These are phyloP conservation scores for Austrofundulus limnaeus DNA, from an alignment of 2,113 vertebrate species.

Conservation along the genomic window DNA sequence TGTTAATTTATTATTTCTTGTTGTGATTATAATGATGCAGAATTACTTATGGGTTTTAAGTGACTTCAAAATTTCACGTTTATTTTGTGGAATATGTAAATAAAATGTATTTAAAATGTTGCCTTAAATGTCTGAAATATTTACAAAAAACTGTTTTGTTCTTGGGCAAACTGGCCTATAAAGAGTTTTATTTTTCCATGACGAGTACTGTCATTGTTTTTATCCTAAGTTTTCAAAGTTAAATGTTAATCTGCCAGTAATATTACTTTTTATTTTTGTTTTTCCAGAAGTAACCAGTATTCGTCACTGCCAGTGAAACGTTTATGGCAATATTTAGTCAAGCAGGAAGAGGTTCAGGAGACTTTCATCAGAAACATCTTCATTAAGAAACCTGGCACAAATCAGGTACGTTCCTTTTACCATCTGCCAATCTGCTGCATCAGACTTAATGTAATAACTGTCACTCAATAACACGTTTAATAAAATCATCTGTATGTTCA, in stretches of 20 bases:
- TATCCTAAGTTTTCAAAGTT: too few species aligned
- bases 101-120: too few species aligned
- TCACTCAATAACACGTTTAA: conserved; percentile 48
- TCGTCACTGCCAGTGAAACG: conserved; percentile 88
- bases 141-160: too few species aligned
- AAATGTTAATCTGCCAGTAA: too few species aligned
- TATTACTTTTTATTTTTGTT: too few species aligned
- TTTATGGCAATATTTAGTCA: conserved; percentile 95
- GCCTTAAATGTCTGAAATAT: too few species aligned
- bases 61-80: not conserved
- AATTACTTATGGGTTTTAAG: not conserved
- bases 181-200: not conserved
- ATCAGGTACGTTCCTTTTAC: conserved; percentile 80
- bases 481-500: conserved; percentile 31
- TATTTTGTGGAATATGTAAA: not conserved
- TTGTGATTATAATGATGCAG: not conserved
- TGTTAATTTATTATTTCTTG: not conserved
- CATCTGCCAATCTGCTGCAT: conserved; percentile 9
- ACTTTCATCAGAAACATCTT: conserved; percentile 98
- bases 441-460: conserved; percentile 17
- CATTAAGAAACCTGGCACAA: conserved; percentile 86
- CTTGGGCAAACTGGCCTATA: not conserved
- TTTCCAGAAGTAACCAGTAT: conserved; percentile 84
- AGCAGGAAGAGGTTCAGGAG: conserved; percentile 94
- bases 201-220: too few species aligned